Conservation (phyloP, 2,113 vertebrate genomes). For the Mystacornis crossleyi region DNA sequence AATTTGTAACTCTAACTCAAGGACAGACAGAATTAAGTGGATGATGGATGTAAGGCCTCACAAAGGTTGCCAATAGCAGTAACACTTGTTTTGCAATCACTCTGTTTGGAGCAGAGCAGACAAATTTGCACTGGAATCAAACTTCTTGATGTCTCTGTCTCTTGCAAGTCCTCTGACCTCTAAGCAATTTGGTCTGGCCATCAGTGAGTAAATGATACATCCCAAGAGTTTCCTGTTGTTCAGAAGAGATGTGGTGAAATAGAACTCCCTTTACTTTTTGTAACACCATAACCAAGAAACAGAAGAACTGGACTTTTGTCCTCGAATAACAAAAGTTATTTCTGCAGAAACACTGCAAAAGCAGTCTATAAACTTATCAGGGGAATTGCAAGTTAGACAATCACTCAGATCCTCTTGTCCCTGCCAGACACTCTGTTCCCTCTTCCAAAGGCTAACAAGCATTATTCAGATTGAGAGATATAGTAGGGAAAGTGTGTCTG, state of each 20-base stretch:
- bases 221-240: background rate
- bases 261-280: background rate
- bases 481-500: background rate
- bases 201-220: background rate
- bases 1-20: background rate
- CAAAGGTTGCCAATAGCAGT: background rate
- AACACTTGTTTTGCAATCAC: background rate
- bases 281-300: background rate
- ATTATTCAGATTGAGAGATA: background rate
- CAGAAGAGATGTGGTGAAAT: background rate
- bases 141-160: background rate
- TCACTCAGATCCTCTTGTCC: background rate
- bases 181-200: background rate
- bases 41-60: background rate
- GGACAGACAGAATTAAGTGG: background rate
- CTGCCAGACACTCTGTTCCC: background rate
- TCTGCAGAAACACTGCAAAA: background rate
- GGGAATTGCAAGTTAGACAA: background rate
- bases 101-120: background rate
- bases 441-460: background rate
- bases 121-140: background rate
- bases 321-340: background rate
- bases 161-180: background rate
- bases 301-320: background rate
- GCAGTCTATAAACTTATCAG: background rate